phyloP scores from a whole-genome alignment of 2,113 vertebrate species.

The Ailurus styani region DNA sequence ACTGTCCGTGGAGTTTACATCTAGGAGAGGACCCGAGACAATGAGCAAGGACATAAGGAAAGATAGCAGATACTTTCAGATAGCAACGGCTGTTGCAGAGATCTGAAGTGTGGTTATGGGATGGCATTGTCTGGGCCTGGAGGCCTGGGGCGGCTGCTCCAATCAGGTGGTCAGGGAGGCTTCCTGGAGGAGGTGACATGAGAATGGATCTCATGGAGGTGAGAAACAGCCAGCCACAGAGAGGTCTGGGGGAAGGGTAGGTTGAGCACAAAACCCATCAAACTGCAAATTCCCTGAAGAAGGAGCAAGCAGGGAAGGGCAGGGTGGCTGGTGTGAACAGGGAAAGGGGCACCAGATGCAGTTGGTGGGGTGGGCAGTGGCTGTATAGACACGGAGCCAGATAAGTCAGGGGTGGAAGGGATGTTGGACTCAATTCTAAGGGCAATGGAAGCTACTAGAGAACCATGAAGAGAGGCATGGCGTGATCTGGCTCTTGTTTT shows the following conservation, averaged over 20 bases:
- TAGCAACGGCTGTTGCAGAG: neutral
- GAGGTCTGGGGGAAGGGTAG: neutral
- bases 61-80: neutral
- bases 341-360: neutral
- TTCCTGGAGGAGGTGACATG: neutral
- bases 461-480: neutral
- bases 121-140: fast-evolving
- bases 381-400: fast-evolving
- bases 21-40: neutral
- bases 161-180: neutral
- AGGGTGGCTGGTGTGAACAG: neutral
- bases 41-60: neutral
- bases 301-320: neutral
- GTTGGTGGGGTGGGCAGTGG: fast-evolving
- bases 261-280: neutral
- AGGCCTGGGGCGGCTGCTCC: neutral
- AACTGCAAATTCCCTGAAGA: neutral
- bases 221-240: neutral
- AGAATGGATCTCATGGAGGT: neutral
- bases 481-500: neutral
- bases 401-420: neutral
- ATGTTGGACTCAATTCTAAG: neutral
- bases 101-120: fast-evolving
- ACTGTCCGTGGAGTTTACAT: neutral
- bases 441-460: neutral